Percentiles rank a stretch among this genome's conserved stretches.
Evolutionary conservation across 1,140 invertebrate genomes (phyloP).

Genomic region (Anastatus disparis): DNA sequence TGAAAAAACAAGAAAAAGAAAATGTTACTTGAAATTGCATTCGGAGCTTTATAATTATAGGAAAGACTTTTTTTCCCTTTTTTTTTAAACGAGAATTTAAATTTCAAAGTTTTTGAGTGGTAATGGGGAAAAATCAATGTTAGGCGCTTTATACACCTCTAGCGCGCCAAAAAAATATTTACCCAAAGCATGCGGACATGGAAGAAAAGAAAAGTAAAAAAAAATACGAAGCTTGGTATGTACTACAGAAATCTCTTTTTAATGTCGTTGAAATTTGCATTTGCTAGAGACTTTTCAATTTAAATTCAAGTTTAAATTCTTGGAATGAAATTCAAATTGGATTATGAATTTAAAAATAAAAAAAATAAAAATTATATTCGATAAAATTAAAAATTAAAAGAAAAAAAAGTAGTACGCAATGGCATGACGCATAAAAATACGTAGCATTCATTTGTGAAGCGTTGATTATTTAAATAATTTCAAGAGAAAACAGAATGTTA

Average conservation of each 20-base stretch:
- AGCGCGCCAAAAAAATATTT: not conserved
- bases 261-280: not conserved
- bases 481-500: too few relatives aligned
- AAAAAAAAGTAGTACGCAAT: not conserved
- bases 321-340: not conserved
- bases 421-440: not conserved
- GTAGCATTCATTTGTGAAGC: too few relatives aligned
- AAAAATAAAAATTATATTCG: too few relatives aligned
- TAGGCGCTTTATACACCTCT: not conserved
- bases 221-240: too few relatives aligned
- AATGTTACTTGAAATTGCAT: not conserved
- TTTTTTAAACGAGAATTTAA: slow-evolving; percentile 16
- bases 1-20: too few relatives aligned
- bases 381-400: not conserved
- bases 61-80: not conserved
- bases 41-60: slow-evolving; percentile 18
- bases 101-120: slow-evolving; percentile 6
- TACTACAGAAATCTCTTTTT: slow-evolving; percentile 6
- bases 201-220: not conserved
- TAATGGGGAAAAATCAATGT: slow-evolving; percentile 2
- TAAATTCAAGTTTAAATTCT: not conserved
- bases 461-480: too few relatives aligned
- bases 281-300: not conserved
- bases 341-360: slow-evolving; percentile 1
- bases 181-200: not conserved